Base-by-base conservation (phyloP, 2,113 vertebrate genomes). In the Poeciliopsis turrubarensis region DNA sequence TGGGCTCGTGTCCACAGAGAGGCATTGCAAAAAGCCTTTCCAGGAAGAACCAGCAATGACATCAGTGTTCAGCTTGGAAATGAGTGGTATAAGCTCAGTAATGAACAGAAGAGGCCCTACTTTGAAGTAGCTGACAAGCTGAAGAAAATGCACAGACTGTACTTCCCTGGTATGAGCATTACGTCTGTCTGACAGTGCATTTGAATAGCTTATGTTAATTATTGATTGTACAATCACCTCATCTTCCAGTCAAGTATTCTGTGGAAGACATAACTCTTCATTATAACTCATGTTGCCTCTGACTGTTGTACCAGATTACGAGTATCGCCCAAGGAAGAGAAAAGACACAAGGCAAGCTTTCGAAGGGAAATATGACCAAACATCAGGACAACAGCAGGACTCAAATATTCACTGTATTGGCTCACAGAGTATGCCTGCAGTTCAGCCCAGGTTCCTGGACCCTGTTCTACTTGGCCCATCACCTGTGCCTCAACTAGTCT, bases 51-150 rank as follows among this genome's bases (percentile, higher is more conserved):
- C 61, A 94, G 92, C 15, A 87, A 86, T 39, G 91, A 95, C 51
- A 94, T 94, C 89, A 95, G 93, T 67, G 81, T 95, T 31, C 94
- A 93, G 79, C 94, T 98, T 0, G 96, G 96, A 60, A 3, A 89
- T 71, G 95, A 95, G 78, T 97, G 96, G 96, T 95, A 88, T 83
- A 96, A 94, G 61, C 93, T 98, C 61, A 96, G 90, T 30, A 93
- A 96, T 73, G 94, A 96, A 78, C 94, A 97, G 91, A 96, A 95
- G 89, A 93, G 91, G 84, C 96, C 96, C 0, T 97, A 96, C 79
- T 97, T 92, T 27, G 92, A 95, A 78, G 94, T 94, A 87, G 94
- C 96, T 26, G 79, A 79, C n/a, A 95, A 93, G 89, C 94, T 97
- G 82, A 95, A 96, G 88, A 74, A 86, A 78, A 93, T 91, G 44